Base-by-base conservation (phyloP, 2,113 vertebrate genomes). In the Poicephalus gulielmi region DNA sequence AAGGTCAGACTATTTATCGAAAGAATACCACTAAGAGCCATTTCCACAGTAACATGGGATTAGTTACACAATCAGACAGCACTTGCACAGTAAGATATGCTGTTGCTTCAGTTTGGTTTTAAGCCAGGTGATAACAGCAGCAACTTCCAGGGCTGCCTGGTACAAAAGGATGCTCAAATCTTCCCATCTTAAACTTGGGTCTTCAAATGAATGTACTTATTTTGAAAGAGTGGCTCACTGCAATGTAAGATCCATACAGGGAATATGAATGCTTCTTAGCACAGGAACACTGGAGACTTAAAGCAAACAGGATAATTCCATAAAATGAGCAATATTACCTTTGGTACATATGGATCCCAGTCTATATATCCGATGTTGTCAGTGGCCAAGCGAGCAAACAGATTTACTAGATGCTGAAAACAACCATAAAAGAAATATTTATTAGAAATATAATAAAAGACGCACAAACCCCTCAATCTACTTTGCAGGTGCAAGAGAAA, bases 281-380 rank as follows among this genome's bases (percentile, higher is more conserved):
- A 22, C 2, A 47, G 18, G 44, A 44, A 81, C 9, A 17, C 19
- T 9, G 31, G 23, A 75, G 14, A 33, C 73, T 69, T 59, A 35
- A 49, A 80, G 75, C 52, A 67, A 74, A 59, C 31, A 59, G 5
- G 57, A 23, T 10, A 7, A 23, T 49, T 44, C 27, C 19, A 60
- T 49, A 43, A 71, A 74, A 50, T 27, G 20, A 41, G 33, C 64
- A 83, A 33, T 55, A 83, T 96, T 98, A 99, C 99, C 99, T 99
- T 99, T 69, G 99, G 99, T 95, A 99, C 99, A 96, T 99, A 99
- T 0, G 99, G 99, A 97, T 99, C 99, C 99, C 99, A 99, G 80
- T 99, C 98, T 92, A 99, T 98, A 98, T 99, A 99, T 85, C 99
- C 99, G 31, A 99, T 99, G 98, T 99, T 99, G 97, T 99, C 99